These are phyloP conservation scores for Strigamia maritima DNA, from an alignment of 2,888 invertebrate species.

Conservation along the genomic window DNA sequence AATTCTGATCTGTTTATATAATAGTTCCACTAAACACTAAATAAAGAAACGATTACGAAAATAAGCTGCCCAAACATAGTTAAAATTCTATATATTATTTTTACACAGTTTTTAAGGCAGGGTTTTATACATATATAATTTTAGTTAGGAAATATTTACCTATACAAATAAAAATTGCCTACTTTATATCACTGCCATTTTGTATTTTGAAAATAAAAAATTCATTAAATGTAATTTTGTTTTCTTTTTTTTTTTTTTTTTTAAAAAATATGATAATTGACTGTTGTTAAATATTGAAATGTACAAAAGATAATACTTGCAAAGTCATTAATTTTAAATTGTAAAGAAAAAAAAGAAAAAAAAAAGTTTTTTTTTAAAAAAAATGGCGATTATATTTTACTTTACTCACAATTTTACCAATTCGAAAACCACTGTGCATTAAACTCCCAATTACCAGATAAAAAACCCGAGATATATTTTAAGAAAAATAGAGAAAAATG, in stretches of 20 bases:
- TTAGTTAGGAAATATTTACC: neutral
- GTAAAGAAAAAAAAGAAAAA: neutral
- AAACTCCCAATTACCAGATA: neutral
- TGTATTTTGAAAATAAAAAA: neutral
- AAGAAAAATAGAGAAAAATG: neutral
- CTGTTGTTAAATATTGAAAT: neutral
- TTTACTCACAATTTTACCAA: neutral
- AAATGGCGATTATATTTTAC: neutral
- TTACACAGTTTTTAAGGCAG: constrained; percentile 13
- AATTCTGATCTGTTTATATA: neutral
- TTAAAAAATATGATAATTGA: neutral
- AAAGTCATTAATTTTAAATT: neutral
- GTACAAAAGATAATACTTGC: neutral
- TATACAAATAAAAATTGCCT: neutral
- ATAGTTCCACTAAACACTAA: neutral
- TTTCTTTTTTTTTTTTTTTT: no score
- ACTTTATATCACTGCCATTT: constrained; percentile 2
- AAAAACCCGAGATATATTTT: neutral
- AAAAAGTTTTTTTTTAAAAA: no score
- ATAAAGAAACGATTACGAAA: neutral
- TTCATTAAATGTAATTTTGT: no score
- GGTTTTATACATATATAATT: neutral
- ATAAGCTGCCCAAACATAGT: constrained; percentile 13
- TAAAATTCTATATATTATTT: constrained; percentile 7
- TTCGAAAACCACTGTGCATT: neutral